A percentile compares a stretch with the other conserved stretches of the same genome.
Conservation (phyloP, 1,140 invertebrate species). For the Drosophila leontia region DNA sequence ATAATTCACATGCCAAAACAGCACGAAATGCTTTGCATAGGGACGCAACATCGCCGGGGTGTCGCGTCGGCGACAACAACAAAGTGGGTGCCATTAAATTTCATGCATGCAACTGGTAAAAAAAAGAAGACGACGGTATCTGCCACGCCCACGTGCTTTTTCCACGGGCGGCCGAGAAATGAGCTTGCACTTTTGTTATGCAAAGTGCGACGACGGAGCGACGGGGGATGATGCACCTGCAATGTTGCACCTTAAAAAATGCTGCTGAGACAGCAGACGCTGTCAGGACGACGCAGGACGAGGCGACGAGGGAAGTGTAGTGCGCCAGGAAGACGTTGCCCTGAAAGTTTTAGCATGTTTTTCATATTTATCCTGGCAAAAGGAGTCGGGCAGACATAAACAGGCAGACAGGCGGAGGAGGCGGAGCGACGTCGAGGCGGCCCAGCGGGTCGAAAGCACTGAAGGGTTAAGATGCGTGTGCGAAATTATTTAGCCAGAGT, state of each 20-base stretch:
- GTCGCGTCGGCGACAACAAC: slow-evolving; percentile 72
- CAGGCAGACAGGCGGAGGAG: slow-evolving; percentile 28
- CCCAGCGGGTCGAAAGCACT: slow-evolving; percentile 3
- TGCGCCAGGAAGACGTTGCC: slow-evolving; percentile 40
- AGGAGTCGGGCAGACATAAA: slow-evolving; percentile 41
- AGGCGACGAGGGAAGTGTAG: neutral
- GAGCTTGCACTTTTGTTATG: slow-evolving; percentile 82
- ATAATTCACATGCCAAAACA: slow-evolving; percentile 82
- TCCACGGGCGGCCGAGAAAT: slow-evolving; percentile 58
- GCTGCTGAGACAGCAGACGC: slow-evolving; percentile 71
- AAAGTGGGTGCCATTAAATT: slow-evolving; percentile 83
- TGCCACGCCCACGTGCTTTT: slow-evolving; percentile 75
- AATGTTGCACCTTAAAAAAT: slow-evolving; percentile 83
- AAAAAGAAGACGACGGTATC: slow-evolving; percentile 39
- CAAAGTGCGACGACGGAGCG: slow-evolving; percentile 44
- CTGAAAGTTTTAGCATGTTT: slow-evolving; percentile 73
- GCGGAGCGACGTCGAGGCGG: neutral
- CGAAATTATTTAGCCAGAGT: slow-evolving; percentile 80
- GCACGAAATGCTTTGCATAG: slow-evolving; percentile 75
- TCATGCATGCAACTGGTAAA: slow-evolving; percentile 78
- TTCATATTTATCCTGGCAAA: slow-evolving; percentile 76
- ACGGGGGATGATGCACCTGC: slow-evolving; percentile 40
- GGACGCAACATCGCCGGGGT: slow-evolving; percentile 43
- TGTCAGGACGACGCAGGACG: slow-evolving; percentile 30
- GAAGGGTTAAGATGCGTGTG: slow-evolving; percentile 76